Evolutionary conservation across 2,888 invertebrate genomes (phyloP).

Genomic region (Agrilus cyanescens): DNA sequence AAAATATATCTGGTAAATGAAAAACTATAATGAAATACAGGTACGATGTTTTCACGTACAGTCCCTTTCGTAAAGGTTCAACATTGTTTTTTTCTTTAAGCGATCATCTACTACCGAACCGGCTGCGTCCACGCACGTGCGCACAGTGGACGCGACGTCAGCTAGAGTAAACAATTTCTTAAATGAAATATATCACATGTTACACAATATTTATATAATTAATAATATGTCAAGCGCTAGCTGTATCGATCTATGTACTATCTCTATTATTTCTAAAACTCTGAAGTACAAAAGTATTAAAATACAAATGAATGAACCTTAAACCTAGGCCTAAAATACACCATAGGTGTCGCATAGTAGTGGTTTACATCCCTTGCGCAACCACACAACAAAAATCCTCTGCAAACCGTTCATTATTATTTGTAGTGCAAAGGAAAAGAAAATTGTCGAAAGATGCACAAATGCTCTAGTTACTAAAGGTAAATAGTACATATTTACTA

Average conservation of each 20-base stretch:
- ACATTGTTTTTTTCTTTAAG: conserved; percentile 13
- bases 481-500: too few species aligned
- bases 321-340: conserved; percentile 27
- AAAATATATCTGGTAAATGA: too few species aligned
- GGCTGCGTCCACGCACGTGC: too few species aligned
- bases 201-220: too few species aligned
- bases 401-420: too few species aligned
- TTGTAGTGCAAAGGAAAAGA: too few species aligned
- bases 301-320: conserved; percentile 28
- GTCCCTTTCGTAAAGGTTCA: conserved; percentile 12
- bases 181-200: too few species aligned
- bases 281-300: conserved; percentile 35
- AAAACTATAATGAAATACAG: conserved; percentile 11
- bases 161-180: too few species aligned
- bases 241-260: conserved; percentile 9
- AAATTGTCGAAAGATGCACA: too few species aligned
- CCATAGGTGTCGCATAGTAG: conserved; percentile 1
- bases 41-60: conserved; percentile 15
- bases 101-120: conserved; percentile 3
- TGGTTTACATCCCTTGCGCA: conserved; percentile 3
- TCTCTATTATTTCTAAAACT: conserved; percentile 22
- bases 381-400: neutral
- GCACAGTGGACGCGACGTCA: too few species aligned
- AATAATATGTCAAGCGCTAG: too few species aligned
- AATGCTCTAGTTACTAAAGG: too few species aligned